These are phyloP conservation scores for Lepidocolaptes lacrymiger DNA, from an alignment of 2,797 vertebrate species.

Conservation along the genomic window DNA sequence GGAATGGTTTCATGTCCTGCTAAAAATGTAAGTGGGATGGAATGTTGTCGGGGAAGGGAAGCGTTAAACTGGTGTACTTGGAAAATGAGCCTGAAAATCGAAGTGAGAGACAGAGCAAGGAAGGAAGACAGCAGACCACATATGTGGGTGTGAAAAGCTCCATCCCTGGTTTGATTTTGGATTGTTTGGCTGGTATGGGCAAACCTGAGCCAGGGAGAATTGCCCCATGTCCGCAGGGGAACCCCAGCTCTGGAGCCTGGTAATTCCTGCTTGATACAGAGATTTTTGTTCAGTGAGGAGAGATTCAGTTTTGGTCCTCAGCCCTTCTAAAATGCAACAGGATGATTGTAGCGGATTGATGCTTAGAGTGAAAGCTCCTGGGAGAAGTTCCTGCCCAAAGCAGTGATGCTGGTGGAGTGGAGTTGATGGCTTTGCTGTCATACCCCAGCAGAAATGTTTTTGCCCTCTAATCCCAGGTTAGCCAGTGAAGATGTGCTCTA, in stretches of 20 bases:
- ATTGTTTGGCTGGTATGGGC: background rate
- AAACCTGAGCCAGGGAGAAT: background rate
- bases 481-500: background rate
- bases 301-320: background rate
- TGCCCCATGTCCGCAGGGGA: rapidly evolving
- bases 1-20: background rate
- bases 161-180: background rate
- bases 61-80: background rate
- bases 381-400: background rate
- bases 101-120: background rate
- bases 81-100: background rate
- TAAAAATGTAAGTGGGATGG: background rate
- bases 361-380: background rate
- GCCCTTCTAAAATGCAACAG: rapidly evolving
- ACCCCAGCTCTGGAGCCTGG: background rate
- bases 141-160: background rate
- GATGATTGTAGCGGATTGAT: background rate
- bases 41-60: background rate
- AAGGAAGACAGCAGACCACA: background rate
- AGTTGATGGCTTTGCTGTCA: background rate
- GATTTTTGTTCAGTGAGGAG: background rate
- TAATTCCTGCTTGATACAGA: background rate
- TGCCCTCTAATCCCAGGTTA: background rate
- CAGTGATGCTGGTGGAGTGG: rapidly evolving
- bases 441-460: background rate